Percentiles rank a stretch among this genome's conserved stretches.
Evolutionary conservation across 2,113 vertebrate genomes (phyloP).

Genomic region (Prochilodus magdalenae): DNA sequence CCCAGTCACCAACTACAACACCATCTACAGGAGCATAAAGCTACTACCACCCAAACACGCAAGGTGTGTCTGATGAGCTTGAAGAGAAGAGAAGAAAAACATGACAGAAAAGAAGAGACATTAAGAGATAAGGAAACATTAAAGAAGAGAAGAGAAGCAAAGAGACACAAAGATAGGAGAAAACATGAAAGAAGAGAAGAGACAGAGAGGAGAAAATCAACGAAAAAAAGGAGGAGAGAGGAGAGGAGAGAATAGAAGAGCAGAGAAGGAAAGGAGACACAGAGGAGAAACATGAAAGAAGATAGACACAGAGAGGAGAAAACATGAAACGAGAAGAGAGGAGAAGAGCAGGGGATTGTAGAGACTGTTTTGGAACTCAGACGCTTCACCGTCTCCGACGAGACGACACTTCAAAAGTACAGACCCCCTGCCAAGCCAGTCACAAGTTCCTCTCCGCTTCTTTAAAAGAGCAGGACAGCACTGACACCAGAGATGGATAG

Average conservation of each 20-base stretch:
- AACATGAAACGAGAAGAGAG: conserved; percentile 10
- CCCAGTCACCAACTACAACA: no score
- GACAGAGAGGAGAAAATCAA: not conserved
- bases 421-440: conserved; percentile 17
- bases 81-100: not conserved
- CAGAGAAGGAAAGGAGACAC: not conserved
- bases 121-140: not conserved
- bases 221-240: conserved; percentile 9
- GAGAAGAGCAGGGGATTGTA: conserved; percentile 19
- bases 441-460: conserved; percentile 10
- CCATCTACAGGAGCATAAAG: no score
- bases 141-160: no score
- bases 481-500: not conserved
- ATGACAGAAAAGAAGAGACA: conserved; percentile 20
- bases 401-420: conserved; percentile 35
- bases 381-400: not conserved
- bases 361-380: conserved; percentile 25
- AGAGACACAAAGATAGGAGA: not conserved
- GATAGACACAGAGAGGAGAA: not conserved
- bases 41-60: no score
- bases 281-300: not conserved
- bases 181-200: no score
- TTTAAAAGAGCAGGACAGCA: conserved; percentile 11
- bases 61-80: no score
- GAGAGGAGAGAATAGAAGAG: conserved; percentile 22